phyloP scores from a whole-genome alignment of 2,888 invertebrate genomes.

The Acleris sparsana region DNA sequence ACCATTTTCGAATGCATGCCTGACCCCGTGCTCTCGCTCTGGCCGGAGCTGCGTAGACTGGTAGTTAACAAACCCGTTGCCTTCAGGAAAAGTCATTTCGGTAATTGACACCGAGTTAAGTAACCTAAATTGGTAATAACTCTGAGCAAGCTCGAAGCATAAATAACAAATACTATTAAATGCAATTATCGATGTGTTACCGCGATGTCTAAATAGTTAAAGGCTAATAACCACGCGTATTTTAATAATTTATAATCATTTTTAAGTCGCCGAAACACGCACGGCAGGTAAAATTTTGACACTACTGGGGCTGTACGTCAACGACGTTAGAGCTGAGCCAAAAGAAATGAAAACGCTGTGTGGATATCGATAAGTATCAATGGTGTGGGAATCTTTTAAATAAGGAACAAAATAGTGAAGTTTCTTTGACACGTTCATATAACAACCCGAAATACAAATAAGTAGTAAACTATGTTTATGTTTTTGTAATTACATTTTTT shows the following conservation, averaged over 20 bases:
- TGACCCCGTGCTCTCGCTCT: slow-evolving; percentile 51
- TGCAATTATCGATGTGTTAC: neutral
- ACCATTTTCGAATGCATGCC: slow-evolving; percentile 68
- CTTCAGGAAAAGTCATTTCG: slow-evolving; percentile 69
- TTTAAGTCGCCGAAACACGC: no score
- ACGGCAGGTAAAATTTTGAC: no score
- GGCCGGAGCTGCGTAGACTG: slow-evolving; percentile 49
- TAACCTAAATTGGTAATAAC: slow-evolving; percentile 54
- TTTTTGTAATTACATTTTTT: no score
- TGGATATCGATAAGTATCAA: no score
- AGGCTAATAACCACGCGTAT: neutral
- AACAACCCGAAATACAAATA: no score
- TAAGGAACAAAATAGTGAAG: no score
- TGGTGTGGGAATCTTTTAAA: no score
- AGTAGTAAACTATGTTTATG: no score
- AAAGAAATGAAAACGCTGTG: no score
- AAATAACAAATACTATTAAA: slow-evolving; percentile 4
- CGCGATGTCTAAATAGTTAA: neutral
- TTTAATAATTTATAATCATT: neutral
- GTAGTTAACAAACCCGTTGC: slow-evolving; percentile 53
- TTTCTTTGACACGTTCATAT: no score
- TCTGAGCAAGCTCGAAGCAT: slow-evolving; percentile 19
- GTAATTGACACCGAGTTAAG: slow-evolving; percentile 47
- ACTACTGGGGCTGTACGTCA: no score
- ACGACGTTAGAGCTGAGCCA: no score